Percentiles rank a stretch among this genome's conserved stretches.
Conservation (phyloP, 2,797 vertebrate genomes). For the Urophycis tenuis region DNA sequence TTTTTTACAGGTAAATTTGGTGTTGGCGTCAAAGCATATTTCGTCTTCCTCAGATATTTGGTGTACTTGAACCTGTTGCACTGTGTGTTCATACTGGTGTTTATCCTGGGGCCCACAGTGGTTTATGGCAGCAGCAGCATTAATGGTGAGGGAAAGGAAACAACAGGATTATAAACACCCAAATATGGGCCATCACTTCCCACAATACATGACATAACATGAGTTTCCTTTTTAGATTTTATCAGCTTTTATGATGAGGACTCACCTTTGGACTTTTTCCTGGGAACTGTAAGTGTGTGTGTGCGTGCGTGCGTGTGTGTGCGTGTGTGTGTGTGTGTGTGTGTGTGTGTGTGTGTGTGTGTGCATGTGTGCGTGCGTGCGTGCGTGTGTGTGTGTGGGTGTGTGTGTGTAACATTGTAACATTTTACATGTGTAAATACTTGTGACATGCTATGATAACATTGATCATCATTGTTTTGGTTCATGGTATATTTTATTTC, state of each 20-base stretch:
- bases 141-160: slow-evolving; percentile 43
- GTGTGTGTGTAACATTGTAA: neutral
- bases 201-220: slow-evolving; percentile 8
- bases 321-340: slow-evolving; percentile 55
- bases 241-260: slow-evolving; percentile 26
- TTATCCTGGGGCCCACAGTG: slow-evolving; percentile 68
- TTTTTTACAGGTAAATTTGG: slow-evolving; percentile 73
- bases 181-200: neutral
- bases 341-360: slow-evolving; percentile 2
- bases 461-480: neutral
- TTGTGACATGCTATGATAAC: no score
- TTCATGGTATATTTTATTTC: neutral
- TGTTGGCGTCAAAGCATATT: slow-evolving; percentile 81
- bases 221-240: slow-evolving; percentile 34
- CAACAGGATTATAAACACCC: slow-evolving; percentile 3
- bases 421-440: no score
- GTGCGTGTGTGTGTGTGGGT: no score
- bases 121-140: slow-evolving; percentile 29
- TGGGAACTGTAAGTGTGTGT: slow-evolving; percentile 61
- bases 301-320: no score
- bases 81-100: slow-evolving; percentile 52
- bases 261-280: slow-evolving; percentile 63
- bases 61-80: slow-evolving; percentile 74
- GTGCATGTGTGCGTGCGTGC: no score
- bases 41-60: slow-evolving; percentile 81